These are phyloP conservation scores for Vireo altiloquus DNA, from an alignment of 2,113 vertebrate species.

Conservation along the genomic window DNA sequence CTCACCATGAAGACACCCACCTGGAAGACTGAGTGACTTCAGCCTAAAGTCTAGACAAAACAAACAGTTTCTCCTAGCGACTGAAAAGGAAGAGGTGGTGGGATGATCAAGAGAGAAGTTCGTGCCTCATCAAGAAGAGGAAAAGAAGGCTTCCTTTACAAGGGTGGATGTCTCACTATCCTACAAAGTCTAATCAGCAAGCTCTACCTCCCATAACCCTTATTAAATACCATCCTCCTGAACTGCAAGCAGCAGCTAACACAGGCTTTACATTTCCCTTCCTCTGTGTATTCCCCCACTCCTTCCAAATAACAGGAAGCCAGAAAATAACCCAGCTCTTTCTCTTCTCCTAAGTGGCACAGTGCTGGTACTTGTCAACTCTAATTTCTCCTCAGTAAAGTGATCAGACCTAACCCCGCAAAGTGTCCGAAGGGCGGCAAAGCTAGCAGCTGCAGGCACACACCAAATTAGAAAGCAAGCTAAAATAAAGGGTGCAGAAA, in stretches of 20 bases:
- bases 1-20: conserved; percentile 33
- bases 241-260: not conserved
- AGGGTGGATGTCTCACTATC: not conserved
- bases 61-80: not conserved
- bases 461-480: not conserved
- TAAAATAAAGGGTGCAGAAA: not conserved
- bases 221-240: not conserved
- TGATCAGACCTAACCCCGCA: not conserved
- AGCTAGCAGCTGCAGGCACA: not conserved
- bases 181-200: not conserved
- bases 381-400: not conserved
- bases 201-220: not conserved
- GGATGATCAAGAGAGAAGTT: not conserved
- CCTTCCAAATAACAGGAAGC: not conserved
- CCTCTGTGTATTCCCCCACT: not conserved
- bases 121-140: not conserved
- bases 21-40: conserved; percentile 12
- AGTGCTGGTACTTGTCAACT: not conserved
- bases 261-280: not conserved
- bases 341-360: not conserved
- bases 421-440: not conserved
- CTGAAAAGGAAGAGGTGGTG: conserved; percentile 13
- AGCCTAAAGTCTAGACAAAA: conserved; percentile 20
- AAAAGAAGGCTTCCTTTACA: not conserved
- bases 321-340: not conserved